A percentile compares a stretch with the other conserved stretches of the same genome.
These are phyloP conservation scores for Villa cingulata DNA, from an alignment of 2,888 invertebrate genomes.

Conservation along the genomic window DNA sequence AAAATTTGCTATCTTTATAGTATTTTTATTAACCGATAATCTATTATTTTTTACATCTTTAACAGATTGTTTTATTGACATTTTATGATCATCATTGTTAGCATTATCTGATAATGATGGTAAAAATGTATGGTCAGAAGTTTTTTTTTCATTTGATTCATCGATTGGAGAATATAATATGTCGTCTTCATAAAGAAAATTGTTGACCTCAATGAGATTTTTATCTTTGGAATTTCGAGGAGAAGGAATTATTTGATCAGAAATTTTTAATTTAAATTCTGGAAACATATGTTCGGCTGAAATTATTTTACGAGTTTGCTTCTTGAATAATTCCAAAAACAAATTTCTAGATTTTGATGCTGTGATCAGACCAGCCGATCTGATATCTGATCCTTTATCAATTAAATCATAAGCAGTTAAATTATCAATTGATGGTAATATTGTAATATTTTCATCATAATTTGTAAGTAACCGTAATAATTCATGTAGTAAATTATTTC, in stretches of 20 bases:
- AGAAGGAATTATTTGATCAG: conserved; percentile 17
- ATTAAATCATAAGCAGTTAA: conserved; percentile 34
- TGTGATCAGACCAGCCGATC: conserved; percentile 27
- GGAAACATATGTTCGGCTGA: conserved; percentile 16
- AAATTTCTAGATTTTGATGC: conserved; percentile 40
- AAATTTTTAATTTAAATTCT: conserved; percentile 18
- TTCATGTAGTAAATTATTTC: conserved; percentile 44
- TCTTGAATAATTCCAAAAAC: conserved; percentile 23
- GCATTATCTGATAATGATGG: too few relatives aligned
- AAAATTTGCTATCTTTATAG: too few relatives aligned
- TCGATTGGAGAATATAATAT: too few relatives aligned
- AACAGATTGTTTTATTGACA: too few relatives aligned
- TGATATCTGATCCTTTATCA: conserved; percentile 47
- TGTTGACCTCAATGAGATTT: conserved; percentile 24
- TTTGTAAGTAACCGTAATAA: conserved; percentile 31
- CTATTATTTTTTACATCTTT: too few relatives aligned
- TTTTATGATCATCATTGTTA: too few relatives aligned
- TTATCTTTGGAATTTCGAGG: conserved; percentile 16
- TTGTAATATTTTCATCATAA: conserved; percentile 20
- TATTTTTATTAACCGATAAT: too few relatives aligned
- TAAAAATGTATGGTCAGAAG: too few relatives aligned
- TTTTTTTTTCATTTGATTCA: too few relatives aligned
- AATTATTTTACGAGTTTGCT: conserved; percentile 19
- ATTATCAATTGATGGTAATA: conserved; percentile 30
- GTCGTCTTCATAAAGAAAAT: too few relatives aligned